Evolutionary conservation across 2,797 vertebrate genomes (phyloP).

Genomic region (Meda fulgida): DNA sequence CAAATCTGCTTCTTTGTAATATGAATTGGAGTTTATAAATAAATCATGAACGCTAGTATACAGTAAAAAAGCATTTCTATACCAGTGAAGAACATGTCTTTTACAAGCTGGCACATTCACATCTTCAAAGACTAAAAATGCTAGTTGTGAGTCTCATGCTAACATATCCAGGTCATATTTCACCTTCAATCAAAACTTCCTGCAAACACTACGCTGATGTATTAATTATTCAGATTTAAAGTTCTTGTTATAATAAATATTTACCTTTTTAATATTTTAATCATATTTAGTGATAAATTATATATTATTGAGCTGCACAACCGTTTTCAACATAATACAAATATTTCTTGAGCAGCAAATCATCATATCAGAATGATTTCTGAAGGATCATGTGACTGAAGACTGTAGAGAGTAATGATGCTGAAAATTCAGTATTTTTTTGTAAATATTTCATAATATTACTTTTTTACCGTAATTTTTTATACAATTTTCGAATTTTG

Average conservation of each 20-base stretch:
- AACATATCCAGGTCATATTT: conserved; percentile 9
- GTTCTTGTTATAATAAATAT: not conserved
- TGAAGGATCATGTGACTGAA: no score
- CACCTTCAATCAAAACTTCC: not conserved
- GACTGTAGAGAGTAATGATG: no score
- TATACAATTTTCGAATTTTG: rapidly evolving
- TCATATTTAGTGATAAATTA: not conserved
- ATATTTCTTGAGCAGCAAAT: no score
- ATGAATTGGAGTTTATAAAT: conserved; percentile 64
- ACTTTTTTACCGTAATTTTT: not conserved
- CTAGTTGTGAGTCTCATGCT: not conserved
- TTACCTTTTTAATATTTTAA: not conserved
- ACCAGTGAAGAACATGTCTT: not conserved
- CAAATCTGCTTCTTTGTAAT: conserved; percentile 59
- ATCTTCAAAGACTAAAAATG: conserved; percentile 6
- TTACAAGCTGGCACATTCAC: not conserved
- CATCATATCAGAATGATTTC: no score
- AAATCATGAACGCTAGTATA: conserved; percentile 64
- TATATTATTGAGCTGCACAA: not conserved
- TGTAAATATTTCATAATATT: not conserved
- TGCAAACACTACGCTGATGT: not conserved
- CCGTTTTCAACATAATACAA: no score
- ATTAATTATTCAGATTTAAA: not conserved
- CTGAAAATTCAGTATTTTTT: no score
- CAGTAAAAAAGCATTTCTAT: conserved; percentile 34